Evolutionary conservation across 2,888 invertebrate species (phyloP).

Genomic region (Spodoptera exigua): DNA sequence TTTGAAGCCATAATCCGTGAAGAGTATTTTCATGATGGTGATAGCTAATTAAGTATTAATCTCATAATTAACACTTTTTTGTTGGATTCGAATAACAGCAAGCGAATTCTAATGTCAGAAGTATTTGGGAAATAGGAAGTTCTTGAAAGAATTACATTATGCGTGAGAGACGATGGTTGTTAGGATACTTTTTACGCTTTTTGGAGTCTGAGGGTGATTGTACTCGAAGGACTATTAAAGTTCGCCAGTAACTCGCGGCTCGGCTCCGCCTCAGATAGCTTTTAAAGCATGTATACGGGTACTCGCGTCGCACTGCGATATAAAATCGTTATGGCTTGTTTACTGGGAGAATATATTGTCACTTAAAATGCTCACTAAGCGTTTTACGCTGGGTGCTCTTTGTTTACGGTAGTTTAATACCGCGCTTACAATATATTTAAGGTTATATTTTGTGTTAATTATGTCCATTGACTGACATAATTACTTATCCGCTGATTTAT

Average conservation of each 20-base stretch:
- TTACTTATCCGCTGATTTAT: too few relatives aligned
- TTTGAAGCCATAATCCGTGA: constrained; percentile 81
- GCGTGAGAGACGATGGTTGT: constrained; percentile 56
- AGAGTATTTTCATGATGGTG: constrained; percentile 72
- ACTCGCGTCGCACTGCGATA: constrained; percentile 33
- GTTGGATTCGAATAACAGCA: constrained; percentile 28
- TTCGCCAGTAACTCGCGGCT: constrained; percentile 69
- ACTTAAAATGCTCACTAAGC: constrained; percentile 23
- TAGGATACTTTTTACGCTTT: constrained; percentile 41
- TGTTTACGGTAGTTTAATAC: constrained; percentile 4
- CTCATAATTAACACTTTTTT: constrained; percentile 49
- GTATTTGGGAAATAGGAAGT: constrained; percentile 45
- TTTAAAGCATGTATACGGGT: constrained; percentile 52
- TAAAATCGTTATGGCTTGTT: constrained; percentile 54
- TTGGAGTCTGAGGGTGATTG: constrained; percentile 56
- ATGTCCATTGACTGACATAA: too few relatives aligned
- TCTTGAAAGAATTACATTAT: constrained; percentile 54
- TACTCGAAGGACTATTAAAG: constrained; percentile 66
- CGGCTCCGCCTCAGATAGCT: constrained; percentile 62
- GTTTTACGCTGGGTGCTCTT: constrained; percentile 1
- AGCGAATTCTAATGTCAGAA: constrained; percentile 28
- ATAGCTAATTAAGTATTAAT: constrained; percentile 68
- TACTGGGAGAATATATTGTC: constrained; percentile 36
- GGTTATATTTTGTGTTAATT: too few relatives aligned
- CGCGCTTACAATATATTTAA: too few relatives aligned